Evolutionary conservation across 2,797 vertebrate genomes (phyloP).

Genomic region (Labroides dimidiatus): DNA sequence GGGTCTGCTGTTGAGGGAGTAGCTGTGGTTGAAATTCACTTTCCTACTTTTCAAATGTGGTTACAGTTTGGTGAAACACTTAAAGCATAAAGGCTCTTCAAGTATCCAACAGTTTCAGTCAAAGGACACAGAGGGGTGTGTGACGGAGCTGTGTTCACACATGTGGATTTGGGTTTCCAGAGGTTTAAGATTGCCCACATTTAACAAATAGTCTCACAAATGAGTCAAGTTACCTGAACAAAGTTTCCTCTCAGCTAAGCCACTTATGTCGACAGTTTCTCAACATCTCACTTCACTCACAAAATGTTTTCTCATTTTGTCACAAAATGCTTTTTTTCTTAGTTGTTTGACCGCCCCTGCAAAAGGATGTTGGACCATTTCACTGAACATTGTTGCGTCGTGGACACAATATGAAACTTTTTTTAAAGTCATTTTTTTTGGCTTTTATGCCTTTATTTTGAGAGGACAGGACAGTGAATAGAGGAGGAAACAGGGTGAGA

Average conservation of each 20-base stretch:
- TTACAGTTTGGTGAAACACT: constrained; percentile 3
- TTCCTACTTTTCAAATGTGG: constrained; percentile 1
- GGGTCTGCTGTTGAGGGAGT: constrained; percentile 9
- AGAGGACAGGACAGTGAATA: too few species aligned
- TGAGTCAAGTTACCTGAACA: too few species aligned
- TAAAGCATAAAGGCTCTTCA: background rate
- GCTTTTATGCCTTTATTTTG: too few species aligned
- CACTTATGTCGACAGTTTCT: background rate
- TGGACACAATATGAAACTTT: too few species aligned
- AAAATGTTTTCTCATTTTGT: background rate
- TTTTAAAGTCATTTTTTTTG: too few species aligned
- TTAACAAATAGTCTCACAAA: too few species aligned
- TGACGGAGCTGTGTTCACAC: background rate
- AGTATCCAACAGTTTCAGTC: constrained; percentile 7
- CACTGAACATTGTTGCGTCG: too few species aligned
- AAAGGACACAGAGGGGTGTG: background rate
- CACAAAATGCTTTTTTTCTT: too few species aligned
- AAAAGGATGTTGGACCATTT: too few species aligned
- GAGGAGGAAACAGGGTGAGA: too few species aligned
- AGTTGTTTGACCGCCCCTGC: too few species aligned
- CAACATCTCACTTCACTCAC: background rate
- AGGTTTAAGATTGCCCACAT: too few species aligned
- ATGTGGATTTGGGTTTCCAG: background rate
- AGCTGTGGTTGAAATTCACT: constrained; percentile 4
- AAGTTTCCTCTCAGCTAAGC: background rate